phyloP scores from a whole-genome alignment of 2,888 invertebrate species.

The Aporophyla nigra region DNA sequence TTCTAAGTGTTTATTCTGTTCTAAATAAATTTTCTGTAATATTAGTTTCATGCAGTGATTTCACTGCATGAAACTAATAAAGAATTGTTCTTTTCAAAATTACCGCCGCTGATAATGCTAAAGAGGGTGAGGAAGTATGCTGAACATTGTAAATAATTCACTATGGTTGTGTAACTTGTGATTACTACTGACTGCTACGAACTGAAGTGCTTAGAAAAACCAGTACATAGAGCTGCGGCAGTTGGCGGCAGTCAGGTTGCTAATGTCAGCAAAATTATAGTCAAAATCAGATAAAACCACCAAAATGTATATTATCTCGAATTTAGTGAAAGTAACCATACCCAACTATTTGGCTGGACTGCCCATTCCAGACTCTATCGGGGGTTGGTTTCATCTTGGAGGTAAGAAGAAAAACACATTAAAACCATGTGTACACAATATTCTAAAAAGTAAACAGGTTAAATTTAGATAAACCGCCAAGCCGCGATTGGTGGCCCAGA shows the following conservation, averaged over 20 bases:
- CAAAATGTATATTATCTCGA: constrained; percentile 94
- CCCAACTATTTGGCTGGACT: constrained; percentile 96
- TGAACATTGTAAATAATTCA: constrained; percentile 29
- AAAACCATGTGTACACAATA: constrained; percentile 47
- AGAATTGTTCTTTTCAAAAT: constrained; percentile 17
- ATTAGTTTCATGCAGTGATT: background rate
- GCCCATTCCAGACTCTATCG: constrained; percentile 95
- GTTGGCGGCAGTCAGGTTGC: background rate
- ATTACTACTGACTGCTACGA: background rate
- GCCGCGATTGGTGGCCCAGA: background rate
- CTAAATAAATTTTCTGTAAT: background rate
- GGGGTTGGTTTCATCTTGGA: constrained; percentile 96
- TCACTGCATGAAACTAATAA: no score
- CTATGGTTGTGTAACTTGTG: constrained; percentile 36
- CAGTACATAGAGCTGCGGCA: background rate
- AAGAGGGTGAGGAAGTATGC: constrained; percentile 21
- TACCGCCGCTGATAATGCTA: constrained; percentile 39
- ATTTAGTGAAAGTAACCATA: constrained; percentile 94
- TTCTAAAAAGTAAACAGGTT: background rate
- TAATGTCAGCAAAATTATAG: constrained; percentile 1
- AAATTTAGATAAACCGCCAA: background rate
- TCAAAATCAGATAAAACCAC: constrained; percentile 19
- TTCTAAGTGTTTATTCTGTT: no score
- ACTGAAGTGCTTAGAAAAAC: background rate
- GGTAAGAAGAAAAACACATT: constrained; percentile 85